Conservation (phyloP, 2,797 vertebrate species). For the Pteronotus mesoamericanus region DNA sequence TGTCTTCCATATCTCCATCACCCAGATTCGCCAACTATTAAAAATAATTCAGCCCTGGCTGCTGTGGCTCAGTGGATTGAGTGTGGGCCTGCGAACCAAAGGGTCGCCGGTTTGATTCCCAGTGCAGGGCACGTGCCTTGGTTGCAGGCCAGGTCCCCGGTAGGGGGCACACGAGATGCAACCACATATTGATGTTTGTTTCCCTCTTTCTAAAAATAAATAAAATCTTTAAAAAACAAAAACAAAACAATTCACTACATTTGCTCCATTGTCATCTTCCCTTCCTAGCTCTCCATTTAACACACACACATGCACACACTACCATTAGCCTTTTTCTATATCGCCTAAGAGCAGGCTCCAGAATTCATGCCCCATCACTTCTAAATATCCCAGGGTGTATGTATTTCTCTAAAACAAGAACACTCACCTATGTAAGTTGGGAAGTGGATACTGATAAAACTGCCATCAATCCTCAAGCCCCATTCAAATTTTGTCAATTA, state of each 20-base stretch:
- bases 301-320: not conserved
- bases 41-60: too few relatives aligned
- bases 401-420: not conserved
- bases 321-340: not conserved
- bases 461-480: not conserved
- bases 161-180: too few relatives aligned
- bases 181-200: too few relatives aligned
- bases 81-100: too few relatives aligned
- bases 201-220: too few relatives aligned
- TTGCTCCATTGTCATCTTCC: not conserved
- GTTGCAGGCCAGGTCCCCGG: too few relatives aligned
- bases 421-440: not conserved
- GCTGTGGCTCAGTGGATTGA: too few relatives aligned
- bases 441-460: not conserved
- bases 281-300: not conserved
- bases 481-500: not conserved
- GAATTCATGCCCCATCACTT: not conserved
- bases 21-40: not conserved
- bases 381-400: not conserved
- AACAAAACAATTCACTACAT: not conserved
- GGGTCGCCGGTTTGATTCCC: too few relatives aligned
- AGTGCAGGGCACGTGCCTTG: too few relatives aligned
- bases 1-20: not conserved
- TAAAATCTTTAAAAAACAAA: too few relatives aligned
- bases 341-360: not conserved